phyloP scores from a whole-genome alignment of 2,797 vertebrate species.

The Scarus forsteni region DNA sequence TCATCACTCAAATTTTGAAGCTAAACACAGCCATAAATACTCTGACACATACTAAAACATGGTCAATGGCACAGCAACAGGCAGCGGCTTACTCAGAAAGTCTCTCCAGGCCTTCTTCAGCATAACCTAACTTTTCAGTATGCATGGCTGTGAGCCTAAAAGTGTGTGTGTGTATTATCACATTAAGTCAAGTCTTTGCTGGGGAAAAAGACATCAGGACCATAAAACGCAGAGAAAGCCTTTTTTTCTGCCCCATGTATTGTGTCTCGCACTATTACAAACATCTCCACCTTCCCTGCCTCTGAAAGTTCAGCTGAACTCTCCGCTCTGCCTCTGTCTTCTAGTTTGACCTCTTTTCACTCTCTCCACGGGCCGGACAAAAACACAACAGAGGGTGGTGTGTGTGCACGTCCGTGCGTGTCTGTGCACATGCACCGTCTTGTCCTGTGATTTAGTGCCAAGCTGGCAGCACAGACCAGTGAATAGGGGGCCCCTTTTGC shows the following conservation, averaged over 20 bases:
- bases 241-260: conserved; percentile 18
- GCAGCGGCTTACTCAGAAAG: conserved; percentile 7
- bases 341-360: conserved; percentile 73
- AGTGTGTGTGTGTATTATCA: conserved; percentile 27
- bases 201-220: conserved; percentile 15
- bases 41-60: background rate
- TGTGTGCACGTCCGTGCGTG: conserved; percentile 10
- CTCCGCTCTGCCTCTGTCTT: conserved; percentile 51
- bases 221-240: background rate
- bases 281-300: conserved; percentile 12
- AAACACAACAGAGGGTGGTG: conserved; percentile 67
- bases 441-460: conserved; percentile 83
- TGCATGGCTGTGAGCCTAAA: conserved; percentile 38
- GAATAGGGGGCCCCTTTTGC: conserved; percentile 83
- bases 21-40: background rate
- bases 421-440: conserved; percentile 54
- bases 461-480: conserved; percentile 77
- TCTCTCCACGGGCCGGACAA: conserved; percentile 60
- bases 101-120: conserved; percentile 48
- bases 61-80: background rate
- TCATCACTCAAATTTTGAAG: background rate
- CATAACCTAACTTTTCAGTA: conserved; percentile 53
- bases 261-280: conserved; percentile 1
- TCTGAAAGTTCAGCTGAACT: conserved; percentile 50
- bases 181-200: conserved; percentile 24